A percentile compares a stretch with the other conserved stretches of the same genome.
Conservation (phyloP, 37 sponge, comb jelly and placozoan species). For the Spongia lamella region DNA sequence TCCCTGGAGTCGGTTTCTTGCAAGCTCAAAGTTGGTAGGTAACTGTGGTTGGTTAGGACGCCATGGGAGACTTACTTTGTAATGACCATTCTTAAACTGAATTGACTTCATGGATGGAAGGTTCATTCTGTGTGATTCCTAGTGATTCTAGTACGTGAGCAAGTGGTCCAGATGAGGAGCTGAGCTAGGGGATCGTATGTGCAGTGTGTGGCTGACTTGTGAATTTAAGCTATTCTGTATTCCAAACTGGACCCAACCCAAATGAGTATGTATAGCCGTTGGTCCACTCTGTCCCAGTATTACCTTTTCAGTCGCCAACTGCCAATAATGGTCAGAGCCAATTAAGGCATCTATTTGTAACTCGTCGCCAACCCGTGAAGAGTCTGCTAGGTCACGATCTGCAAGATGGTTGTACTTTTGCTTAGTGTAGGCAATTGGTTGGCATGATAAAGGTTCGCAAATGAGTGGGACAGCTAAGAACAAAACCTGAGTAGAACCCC, state of each 20-base stretch:
- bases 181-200: no score
- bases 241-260: no score
- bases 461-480: background rate
- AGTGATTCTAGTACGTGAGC: slow-evolving; percentile 35
- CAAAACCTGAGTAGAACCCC: no score
- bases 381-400: background rate
- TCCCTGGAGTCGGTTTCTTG: background rate
- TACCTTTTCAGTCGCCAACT: slow-evolving; percentile 16
- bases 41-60: slow-evolving; percentile 1
- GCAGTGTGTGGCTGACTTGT: no score
- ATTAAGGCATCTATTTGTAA: slow-evolving; percentile 3
- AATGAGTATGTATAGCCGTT: no score
- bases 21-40: slow-evolving; percentile 21
- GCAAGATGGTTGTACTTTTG: background rate
- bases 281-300: slow-evolving; percentile 4
- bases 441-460: background rate
- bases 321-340: no score
- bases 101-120: background rate
- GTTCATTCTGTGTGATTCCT: slow-evolving; percentile 6
- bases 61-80: slow-evolving; percentile 36
- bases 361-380: background rate
- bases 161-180: no score
- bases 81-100: slow-evolving; percentile 4
- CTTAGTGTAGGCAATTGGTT: background rate
- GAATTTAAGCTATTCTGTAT: no score